Evolutionary conservation across 1,140 invertebrate genomes (phyloP), one percentile per base, ranked within the genome.

Genomic region (Nasonia longicornis): DNA sequence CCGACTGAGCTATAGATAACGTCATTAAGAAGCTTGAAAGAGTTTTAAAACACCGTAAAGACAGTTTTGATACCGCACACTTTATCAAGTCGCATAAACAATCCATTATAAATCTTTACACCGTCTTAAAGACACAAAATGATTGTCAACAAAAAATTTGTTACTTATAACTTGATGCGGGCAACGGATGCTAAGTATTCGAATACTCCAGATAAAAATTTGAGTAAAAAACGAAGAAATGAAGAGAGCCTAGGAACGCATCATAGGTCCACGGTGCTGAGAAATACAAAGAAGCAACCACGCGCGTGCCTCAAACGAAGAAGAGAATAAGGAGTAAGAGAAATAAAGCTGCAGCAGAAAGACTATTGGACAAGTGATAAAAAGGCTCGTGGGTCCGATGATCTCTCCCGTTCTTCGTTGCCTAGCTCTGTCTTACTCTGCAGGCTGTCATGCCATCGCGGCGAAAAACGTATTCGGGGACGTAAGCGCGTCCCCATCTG

Each of bases 391-490:
- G 66, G 42, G 26, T 29, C 64, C 58, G 29, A 11, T 76, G n/a
- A 77, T 67, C n/a, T 26, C n/a, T 66, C 64, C 38, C 64, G 11
- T 35, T 73, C 70, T 71, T 52, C 67, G 12, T 38, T 2, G 4
- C 20, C 70, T 73, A 2, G 22, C 0, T 52, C 22, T 35, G 29
- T 16, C 22, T 52, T 52, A 10, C 16, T 48, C 42, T 63, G 7
- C 48, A 16, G 48, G 12, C 20, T 58, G 52, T 0, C n/a, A 3
- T 48, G 16, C 48, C 48, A 1, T 31, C 8, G 72, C 12, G 45
- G 76, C 80, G 69, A 35, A 48, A 82, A 81, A 74, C 82, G 75
- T 84, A 84, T 77, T 83, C 83, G 77, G 42, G 31, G 80, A 80
- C 35, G 35, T 78, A 48, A 75, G 66, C 31, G 63, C 71, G 58